Base-by-base conservation (phyloP, 2,888 invertebrate species). In the Minunthozetes semirufus region DNA sequence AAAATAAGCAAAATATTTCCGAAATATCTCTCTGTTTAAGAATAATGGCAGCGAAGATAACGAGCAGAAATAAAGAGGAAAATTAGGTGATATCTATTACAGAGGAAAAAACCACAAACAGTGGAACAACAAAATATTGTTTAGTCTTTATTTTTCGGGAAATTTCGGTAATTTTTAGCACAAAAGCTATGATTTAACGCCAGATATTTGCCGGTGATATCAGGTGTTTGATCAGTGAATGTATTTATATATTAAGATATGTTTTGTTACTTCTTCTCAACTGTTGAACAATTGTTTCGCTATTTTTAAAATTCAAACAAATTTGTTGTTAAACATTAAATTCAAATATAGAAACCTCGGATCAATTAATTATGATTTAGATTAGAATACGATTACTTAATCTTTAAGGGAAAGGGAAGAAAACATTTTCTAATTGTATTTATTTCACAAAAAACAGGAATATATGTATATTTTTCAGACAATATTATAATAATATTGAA, bases 351-450 rank as follows among this genome's bases (percentile, higher is more conserved):
- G 56, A 56, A 56, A 56, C 56, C 17, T 1, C 0, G 1, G 22
- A 17, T 56, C 56, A 56, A 56, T 56, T 56, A 56, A 56, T 56
- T 56, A 56, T 56, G 56, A 13, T 22, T 56, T 56, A 50, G 56
- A 56, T 56, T 56, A 25, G 11, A 56, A 56, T 56, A 56, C 22
- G 56, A 56, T 56, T 53, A 53, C 53, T 33, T 42, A 42, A 42
- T n/a, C 11, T 13, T 4, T 19, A 50, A 50, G 19, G 19, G 50
- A 50, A 50, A 19, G 50, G 50, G 22, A 56, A 56, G n/a, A 56
- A 25, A 22, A 25, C 22, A 22, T 22, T 25, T n/a, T 25, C 13
- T 13, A 25, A 13, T 22, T 13, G 17, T 56, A 22, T 11, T 56
- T 19, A 19, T n/a, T 19, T 50, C 50, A 50, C 56, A 25, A 25